These are phyloP conservation scores for Malurus splendens DNA, from an alignment of 2,797 vertebrate species.

Conservation along the genomic window DNA sequence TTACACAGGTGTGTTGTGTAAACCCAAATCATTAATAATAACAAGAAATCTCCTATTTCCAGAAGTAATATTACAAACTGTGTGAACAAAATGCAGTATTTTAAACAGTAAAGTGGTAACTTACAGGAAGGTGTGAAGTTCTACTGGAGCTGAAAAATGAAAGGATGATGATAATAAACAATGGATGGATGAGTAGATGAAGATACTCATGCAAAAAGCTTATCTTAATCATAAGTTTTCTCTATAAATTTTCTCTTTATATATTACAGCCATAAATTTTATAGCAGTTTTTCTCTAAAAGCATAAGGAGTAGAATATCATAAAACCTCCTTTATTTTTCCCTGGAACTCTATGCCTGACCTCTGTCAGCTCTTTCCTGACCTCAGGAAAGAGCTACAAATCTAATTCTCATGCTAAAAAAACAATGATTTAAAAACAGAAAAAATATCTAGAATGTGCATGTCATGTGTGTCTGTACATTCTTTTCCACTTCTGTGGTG, in stretches of 20 bases:
- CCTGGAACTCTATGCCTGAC: not conserved
- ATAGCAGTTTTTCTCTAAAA: not conserved
- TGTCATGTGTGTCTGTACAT: not conserved
- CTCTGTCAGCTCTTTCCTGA: too few relatives aligned
- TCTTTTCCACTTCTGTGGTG: not conserved
- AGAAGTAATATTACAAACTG: not conserved
- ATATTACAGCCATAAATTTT: not conserved
- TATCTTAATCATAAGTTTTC: not conserved
- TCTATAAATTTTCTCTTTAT: not conserved
- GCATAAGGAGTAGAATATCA: not conserved
- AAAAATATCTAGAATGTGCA: not conserved
- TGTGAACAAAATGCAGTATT: not conserved
- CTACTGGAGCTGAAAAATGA: not conserved
- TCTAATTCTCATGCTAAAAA: not conserved
- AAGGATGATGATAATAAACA: not conserved
- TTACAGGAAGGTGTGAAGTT: not conserved
- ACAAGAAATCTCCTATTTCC: not conserved
- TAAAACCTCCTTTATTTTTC: not conserved
- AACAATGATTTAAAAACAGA: not conserved
- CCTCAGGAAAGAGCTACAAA: not conserved
- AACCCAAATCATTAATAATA: not conserved
- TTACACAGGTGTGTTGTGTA: not conserved
- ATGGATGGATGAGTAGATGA: not conserved
- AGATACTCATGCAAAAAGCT: not conserved
- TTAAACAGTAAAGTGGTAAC: not conserved